Evolutionary conservation across 2,797 vertebrate genomes (phyloP), one percentile per base, ranked within the genome.

Genomic region (Sebastes ruberrimus): DNA sequence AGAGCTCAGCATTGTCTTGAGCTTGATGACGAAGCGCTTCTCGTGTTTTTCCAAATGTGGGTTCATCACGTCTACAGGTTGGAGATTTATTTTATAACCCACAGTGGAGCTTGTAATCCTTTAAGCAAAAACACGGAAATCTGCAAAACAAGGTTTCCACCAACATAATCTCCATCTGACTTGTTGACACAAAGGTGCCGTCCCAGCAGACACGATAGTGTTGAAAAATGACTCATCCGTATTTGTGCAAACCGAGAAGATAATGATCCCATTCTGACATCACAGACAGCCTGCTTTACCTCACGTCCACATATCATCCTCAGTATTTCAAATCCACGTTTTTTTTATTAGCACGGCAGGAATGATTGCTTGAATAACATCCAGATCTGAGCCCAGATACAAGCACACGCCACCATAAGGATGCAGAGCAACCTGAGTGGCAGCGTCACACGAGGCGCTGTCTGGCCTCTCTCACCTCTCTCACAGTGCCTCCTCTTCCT

Each of bases 401-500:
- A 55, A 81, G 69, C 83, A 71, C 69, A 78, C 46, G 11, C 53
- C 67, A 74, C 38, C 76, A 59, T 68, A 80, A 83, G 77, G 89
- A 89, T 79, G 85, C 74, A 81, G 79, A 83, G 70, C 57, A 30
- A 89, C 74, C 76, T 72, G 75, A 85, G 81, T 80, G 86, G 76
- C 81, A 83, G 85, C 82, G 7, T 86, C 78, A 77, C 84, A 75
- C 60, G n/a, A 86, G 81, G 64, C 27, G 69, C 85, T 53, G 86
- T 82, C 89, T 81, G 85, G 84, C 82, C 82, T 81, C 81, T 57
- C 93, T 94, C 91, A 94, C 94, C 93, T 90, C 84, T 88, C 82
- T 93, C 90, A 82, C 82, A 88, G 85, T 88, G 89, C 77, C 92
- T 91, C 91, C 92, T 94, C 90, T 93, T 95, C 89, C 93, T 95